Conservation (phyloP, 2,888 invertebrate genomes). For the Caenorhabditis panamensis region DNA sequence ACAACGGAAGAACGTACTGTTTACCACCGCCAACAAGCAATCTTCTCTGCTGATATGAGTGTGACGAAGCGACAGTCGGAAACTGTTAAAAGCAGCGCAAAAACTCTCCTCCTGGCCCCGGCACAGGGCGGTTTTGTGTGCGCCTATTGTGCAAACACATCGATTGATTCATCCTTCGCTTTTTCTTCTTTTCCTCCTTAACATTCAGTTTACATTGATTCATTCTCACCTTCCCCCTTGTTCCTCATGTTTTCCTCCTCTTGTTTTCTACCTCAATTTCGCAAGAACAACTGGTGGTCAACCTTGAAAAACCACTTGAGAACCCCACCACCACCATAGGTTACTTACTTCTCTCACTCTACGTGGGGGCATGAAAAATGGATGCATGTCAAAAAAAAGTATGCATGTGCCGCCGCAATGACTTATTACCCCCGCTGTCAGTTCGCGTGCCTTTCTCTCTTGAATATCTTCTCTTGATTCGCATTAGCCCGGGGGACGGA, state of each 20-base stretch:
- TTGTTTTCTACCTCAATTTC: neutral
- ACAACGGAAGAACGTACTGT: too few relatives aligned
- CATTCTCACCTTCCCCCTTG: neutral
- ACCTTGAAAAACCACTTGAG: conserved; percentile 24
- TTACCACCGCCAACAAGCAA: too few relatives aligned
- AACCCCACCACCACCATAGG: neutral
- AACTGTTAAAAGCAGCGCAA: conserved; percentile 60
- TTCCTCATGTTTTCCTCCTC: neutral
- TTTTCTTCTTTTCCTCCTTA: conserved; percentile 12
- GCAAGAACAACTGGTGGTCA: conserved; percentile 7
- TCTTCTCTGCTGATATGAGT: conserved; percentile 38
- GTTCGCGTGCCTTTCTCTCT: conserved; percentile 44
- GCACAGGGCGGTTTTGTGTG: conserved; percentile 1
- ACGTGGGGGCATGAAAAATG: conserved; percentile 55
- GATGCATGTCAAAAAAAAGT: conserved; percentile 58
- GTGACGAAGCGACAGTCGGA: conserved; percentile 41
- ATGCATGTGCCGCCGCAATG: conserved; percentile 49
- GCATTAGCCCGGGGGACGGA: conserved; percentile 23
- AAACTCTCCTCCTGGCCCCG: conserved; percentile 24
- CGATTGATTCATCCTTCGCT: conserved; percentile 31
- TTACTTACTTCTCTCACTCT: conserved; percentile 21
- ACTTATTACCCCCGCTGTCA: conserved; percentile 46
- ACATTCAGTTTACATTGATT: conserved; percentile 15
- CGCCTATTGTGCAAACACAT: conserved; percentile 49
- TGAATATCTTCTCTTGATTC: conserved; percentile 48